phyloP scores from a whole-genome alignment of 2,888 invertebrate species.

The Heliconius aoede region DNA sequence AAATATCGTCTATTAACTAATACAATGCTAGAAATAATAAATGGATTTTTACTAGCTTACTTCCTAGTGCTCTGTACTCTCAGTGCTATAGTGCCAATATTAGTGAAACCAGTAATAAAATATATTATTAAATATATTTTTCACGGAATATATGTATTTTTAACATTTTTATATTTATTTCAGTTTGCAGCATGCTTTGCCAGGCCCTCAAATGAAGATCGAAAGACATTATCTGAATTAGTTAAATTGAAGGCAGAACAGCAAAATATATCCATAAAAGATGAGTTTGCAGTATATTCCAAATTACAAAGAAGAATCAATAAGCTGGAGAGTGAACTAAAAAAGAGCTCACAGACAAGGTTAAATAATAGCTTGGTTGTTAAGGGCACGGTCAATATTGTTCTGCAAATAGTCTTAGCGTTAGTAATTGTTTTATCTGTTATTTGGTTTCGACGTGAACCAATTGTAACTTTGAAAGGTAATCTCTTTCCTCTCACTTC shows the following conservation, averaged over 20 bases:
- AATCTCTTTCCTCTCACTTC: constrained; percentile 73
- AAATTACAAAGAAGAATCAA: constrained; percentile 84
- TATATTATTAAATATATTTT: not conserved
- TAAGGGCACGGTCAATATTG: constrained; percentile 68
- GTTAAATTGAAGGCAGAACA: constrained; percentile 75
- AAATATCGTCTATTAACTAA: not conserved
- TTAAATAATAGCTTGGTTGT: constrained; percentile 70
- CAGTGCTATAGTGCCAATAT: constrained; percentile 71
- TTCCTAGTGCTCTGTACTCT: constrained; percentile 75
- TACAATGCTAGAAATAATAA: constrained; percentile 75
- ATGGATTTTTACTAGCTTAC: constrained; percentile 75
- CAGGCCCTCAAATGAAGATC: constrained; percentile 74
- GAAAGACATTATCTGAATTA: constrained; percentile 68
- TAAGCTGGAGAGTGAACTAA: constrained; percentile 76
- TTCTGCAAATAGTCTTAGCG: constrained; percentile 65
- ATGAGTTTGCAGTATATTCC: constrained; percentile 84
- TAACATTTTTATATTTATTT: constrained; percentile 48
- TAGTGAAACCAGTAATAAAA: constrained; percentile 79
- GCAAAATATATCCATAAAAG: constrained; percentile 79
- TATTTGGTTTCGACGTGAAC: constrained; percentile 74
- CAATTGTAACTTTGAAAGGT: constrained; percentile 71
- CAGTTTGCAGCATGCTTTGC: constrained; percentile 80
- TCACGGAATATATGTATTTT: not conserved
- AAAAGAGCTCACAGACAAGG: constrained; percentile 69
- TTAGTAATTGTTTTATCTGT: constrained; percentile 67